Conservation (phyloP, 2,113 vertebrate genomes). For the Chauna torquata region DNA sequence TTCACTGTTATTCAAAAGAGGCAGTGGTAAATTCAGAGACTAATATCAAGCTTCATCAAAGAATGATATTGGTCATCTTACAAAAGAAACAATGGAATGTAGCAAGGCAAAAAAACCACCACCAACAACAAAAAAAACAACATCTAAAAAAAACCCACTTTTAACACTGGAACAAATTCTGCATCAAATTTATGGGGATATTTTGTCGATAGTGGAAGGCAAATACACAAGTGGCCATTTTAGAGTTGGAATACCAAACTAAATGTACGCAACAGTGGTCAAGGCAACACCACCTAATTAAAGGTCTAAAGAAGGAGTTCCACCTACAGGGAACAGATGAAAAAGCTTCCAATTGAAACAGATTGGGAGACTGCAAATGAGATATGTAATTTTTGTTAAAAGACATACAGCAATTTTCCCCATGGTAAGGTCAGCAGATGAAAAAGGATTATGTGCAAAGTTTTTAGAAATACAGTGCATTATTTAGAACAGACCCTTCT, state of each 20-base stretch:
- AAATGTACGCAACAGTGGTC: conserved; percentile 53
- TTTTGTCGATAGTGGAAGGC: conserved; percentile 20
- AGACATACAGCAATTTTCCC: conserved; percentile 28
- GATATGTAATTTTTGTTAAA: conserved; percentile 50
- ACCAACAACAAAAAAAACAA: neutral
- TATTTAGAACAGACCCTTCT: conserved; percentile 19
- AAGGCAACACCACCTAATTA: conserved; percentile 66
- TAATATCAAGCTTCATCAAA: neutral
- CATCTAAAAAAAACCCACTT: neutral
- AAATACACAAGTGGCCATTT: conserved; percentile 34
- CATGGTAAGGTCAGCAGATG: conserved; percentile 32
- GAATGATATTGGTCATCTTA: neutral
- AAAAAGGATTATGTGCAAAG: conserved; percentile 24
- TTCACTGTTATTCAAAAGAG: neutral
- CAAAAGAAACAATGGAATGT: neutral
- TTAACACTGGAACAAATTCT: neutral
- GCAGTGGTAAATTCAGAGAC: neutral
- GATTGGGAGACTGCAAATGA: conserved; percentile 32
- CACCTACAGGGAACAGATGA: conserved; percentile 35
- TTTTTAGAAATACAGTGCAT: conserved; percentile 35
- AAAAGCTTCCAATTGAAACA: conserved; percentile 40
- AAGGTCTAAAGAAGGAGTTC: conserved; percentile 24
- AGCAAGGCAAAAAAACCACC: neutral
- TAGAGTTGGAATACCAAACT: conserved; percentile 55
- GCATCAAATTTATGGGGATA: conserved; percentile 18